phyloP scores from a whole-genome alignment of 2,797 vertebrate species.

The Cyprinodon diabolis region DNA sequence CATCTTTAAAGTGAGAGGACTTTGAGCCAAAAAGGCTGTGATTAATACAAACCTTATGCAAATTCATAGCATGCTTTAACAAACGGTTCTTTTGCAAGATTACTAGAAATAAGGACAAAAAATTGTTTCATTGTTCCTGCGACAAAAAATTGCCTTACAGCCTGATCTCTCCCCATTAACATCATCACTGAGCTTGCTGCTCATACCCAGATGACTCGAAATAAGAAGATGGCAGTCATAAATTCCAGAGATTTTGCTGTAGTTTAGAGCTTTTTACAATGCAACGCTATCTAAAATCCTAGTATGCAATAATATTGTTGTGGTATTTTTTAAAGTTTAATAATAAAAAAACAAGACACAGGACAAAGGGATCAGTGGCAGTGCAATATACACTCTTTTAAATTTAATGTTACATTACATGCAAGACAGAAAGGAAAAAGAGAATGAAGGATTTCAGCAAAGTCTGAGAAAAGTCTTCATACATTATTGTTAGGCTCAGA shows the following conservation, averaged over 20 bases:
- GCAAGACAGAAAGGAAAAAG: too few relatives aligned
- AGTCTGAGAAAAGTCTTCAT: too few relatives aligned
- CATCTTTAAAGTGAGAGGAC: constrained; percentile 40
- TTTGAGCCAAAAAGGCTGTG: constrained; percentile 42
- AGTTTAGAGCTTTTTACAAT: constrained; percentile 42
- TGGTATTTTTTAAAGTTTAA: constrained; percentile 33
- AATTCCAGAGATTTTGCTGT: constrained; percentile 40
- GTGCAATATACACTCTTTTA: too few relatives aligned
- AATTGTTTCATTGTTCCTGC: constrained; percentile 43
- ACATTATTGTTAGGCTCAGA: too few relatives aligned
- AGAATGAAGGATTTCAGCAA: too few relatives aligned
- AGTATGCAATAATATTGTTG: constrained; percentile 27
- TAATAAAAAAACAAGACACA: constrained; percentile 2
- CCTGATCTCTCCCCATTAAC: constrained; percentile 36
- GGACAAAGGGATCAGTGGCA: too few relatives aligned
- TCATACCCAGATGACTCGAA: constrained; percentile 43
- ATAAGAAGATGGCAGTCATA: constrained; percentile 31
- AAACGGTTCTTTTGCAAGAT: constrained; percentile 45
- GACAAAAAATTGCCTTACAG: constrained; percentile 54
- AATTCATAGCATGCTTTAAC: constrained; percentile 49
- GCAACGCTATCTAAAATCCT: constrained; percentile 35
- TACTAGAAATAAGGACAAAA: constrained; percentile 54
- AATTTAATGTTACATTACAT: too few relatives aligned
- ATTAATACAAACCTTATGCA: constrained; percentile 60
- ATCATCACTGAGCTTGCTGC: constrained; percentile 46